Base-by-base conservation (phyloP, 1,140 invertebrate genomes). In the Lepidotrigona ventralis region DNA sequence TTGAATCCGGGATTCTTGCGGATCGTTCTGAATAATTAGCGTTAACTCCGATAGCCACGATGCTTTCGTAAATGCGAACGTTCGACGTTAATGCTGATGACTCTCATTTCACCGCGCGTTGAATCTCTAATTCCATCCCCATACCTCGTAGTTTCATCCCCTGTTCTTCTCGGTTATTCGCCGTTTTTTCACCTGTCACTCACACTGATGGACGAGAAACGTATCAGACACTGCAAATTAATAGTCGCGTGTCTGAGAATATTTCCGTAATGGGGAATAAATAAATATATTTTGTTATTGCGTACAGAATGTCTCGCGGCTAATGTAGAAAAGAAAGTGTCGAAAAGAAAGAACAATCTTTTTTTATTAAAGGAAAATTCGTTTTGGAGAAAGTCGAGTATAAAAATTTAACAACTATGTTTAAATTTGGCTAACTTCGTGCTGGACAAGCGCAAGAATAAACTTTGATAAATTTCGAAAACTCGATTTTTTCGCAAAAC, bases 11-110 rank as follows among this genome's bases (percentile, higher is more conserved):
- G 39, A 83, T 78, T 83, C 81, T 83, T 83, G 74, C 46, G 75
- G 75, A 26, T 82, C 74, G 66, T 82, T 60, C 74, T 69, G 81
- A 82, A 82, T 82, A 82, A 82, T 82, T 82, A 78, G 64, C 81
- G 81, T 82, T 82, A 82, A 82, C 53, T 70, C 26, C 54, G 23
- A 46, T 21, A n/a, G 17, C 26, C 14, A 21, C 26, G 33, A 21
- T 51, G 64, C 54, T 60, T 60, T 75, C 21, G 26, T 8, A 58
- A 69, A 77, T 26, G 26, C 26, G 21, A 39, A 9, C 6, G 26
- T 23, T 63, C 78, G 1, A n/a, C 53, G 29, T 19, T 82, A 82
- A 82, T 77, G 80, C 80, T 78, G 64, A 82, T 70, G 64, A 39
- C 17, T 74, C 53, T 69, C 73, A 21, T 69, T 46, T 69, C 66